phyloP scores from a whole-genome alignment of 2,888 invertebrate genomes.

The Carterocephalus palaemon region DNA sequence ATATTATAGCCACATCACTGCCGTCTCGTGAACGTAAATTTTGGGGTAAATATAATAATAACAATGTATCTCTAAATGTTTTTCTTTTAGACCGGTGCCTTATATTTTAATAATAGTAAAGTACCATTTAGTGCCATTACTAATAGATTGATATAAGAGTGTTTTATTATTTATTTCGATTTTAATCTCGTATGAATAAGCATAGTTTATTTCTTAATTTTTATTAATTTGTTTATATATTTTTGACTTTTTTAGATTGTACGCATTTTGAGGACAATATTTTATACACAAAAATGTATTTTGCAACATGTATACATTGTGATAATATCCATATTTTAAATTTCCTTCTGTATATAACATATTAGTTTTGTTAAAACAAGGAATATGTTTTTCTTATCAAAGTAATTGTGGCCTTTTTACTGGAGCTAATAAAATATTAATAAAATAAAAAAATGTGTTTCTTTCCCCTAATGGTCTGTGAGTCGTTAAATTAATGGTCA shows the following conservation, averaged over 20 bases:
- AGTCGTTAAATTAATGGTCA: too few relatives aligned
- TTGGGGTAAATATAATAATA: too few relatives aligned
- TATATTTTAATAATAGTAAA: slow-evolving; percentile 38
- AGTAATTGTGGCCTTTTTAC: slow-evolving; percentile 53
- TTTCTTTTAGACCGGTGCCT: slow-evolving; percentile 43
- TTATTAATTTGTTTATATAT: slow-evolving; percentile 5
- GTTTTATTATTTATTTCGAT: slow-evolving; percentile 38
- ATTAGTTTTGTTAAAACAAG: slow-evolving; percentile 39
- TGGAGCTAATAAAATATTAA: slow-evolving; percentile 61
- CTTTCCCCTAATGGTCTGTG: neutral
- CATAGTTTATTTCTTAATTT: slow-evolving; percentile 17
- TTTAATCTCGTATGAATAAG: slow-evolving; percentile 35
- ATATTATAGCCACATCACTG: slow-evolving; percentile 17
- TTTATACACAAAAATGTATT: slow-evolving; percentile 13
- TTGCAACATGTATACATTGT: slow-evolving; percentile 14
- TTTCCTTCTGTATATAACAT: slow-evolving; percentile 43
- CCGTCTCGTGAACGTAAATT: neutral
- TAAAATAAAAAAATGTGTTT: slow-evolving; percentile 1
- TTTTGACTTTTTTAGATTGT: neutral
- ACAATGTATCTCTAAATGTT: too few relatives aligned
- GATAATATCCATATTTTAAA: slow-evolving; percentile 24
- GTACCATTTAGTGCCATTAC: slow-evolving; percentile 63
- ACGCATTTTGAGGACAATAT: slow-evolving; percentile 17
- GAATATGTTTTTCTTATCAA: slow-evolving; percentile 41
- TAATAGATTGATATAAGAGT: slow-evolving; percentile 45